These are phyloP conservation scores for Amphipyra berbera DNA, from an alignment of 2,888 invertebrate species.

Conservation along the genomic window DNA sequence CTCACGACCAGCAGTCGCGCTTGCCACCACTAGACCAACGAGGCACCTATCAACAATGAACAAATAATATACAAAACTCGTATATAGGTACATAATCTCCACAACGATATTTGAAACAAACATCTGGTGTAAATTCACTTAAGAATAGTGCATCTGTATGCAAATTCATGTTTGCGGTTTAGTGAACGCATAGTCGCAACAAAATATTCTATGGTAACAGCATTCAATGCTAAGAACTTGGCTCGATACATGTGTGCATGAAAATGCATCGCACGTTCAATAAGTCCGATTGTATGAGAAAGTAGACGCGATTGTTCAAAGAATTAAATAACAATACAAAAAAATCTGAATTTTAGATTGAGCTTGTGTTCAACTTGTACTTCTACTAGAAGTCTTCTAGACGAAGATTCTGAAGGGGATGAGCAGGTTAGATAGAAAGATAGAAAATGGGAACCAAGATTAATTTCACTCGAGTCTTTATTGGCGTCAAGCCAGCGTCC, in stretches of 20 bases:
- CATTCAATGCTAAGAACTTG: constrained; percentile 43
- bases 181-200: constrained; percentile 26
- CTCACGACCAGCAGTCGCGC: too few relatives aligned
- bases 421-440: too few relatives aligned
- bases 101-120: constrained; percentile 15
- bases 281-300: constrained; percentile 14
- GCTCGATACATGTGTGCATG: constrained; percentile 20
- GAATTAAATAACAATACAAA: background rate
- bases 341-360: background rate
- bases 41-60: background rate
- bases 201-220: constrained; percentile 32
- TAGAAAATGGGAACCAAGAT: too few relatives aligned
- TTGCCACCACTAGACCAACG: too few relatives aligned
- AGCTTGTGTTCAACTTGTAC: too few relatives aligned
- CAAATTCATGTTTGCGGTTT: constrained; percentile 32
- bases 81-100: background rate
- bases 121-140: constrained; percentile 1
- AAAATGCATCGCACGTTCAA: constrained; percentile 38
- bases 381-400: too few relatives aligned
- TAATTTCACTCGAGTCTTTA: too few relatives aligned
- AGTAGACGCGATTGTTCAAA: constrained; percentile 6
- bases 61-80: background rate
- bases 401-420: too few relatives aligned
- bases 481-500: too few relatives aligned
- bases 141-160: constrained; percentile 26